phyloP scores from a whole-genome alignment of 2,113 vertebrate genomes.

The Chaetura pelagica region DNA sequence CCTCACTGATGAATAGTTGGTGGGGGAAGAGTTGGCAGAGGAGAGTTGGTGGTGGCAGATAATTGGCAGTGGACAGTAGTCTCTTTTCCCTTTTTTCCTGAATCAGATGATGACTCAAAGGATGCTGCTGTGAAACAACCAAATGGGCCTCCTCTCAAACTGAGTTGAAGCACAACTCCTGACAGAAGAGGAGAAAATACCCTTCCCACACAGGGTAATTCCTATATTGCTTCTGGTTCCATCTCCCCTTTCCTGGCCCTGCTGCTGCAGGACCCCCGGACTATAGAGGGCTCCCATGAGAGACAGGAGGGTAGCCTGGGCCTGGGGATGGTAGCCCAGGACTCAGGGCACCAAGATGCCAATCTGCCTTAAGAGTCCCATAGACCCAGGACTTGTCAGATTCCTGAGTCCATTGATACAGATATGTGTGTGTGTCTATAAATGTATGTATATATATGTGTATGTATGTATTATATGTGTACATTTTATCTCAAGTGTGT shows the following conservation, averaged over 20 bases:
- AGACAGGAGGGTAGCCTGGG: background rate
- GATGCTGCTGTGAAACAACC: background rate
- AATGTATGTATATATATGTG: fast-evolving
- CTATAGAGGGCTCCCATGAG: background rate
- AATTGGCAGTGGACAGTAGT: background rate
- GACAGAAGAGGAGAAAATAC: background rate
- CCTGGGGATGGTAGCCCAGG: fast-evolving
- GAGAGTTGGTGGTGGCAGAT: no score
- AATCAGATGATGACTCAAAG: background rate
- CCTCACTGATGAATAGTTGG: no score
- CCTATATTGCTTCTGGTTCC: background rate
- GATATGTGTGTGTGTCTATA: fast-evolving
- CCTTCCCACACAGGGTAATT: background rate
- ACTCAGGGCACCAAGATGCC: background rate
- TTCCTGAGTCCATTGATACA: background rate
- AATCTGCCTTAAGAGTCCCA: fast-evolving
- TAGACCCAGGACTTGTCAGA: fast-evolving
- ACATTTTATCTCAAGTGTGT: background rate
- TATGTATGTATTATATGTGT: background rate
- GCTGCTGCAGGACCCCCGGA: background rate
- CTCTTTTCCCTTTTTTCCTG: background rate
- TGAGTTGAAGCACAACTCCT: background rate
- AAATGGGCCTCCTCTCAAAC: background rate
- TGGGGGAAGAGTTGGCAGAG: no score
- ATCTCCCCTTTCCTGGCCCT: background rate